These are phyloP conservation scores for Xenopus borealis DNA, from an alignment of 2,113 vertebrate genomes.

Conservation along the genomic window DNA sequence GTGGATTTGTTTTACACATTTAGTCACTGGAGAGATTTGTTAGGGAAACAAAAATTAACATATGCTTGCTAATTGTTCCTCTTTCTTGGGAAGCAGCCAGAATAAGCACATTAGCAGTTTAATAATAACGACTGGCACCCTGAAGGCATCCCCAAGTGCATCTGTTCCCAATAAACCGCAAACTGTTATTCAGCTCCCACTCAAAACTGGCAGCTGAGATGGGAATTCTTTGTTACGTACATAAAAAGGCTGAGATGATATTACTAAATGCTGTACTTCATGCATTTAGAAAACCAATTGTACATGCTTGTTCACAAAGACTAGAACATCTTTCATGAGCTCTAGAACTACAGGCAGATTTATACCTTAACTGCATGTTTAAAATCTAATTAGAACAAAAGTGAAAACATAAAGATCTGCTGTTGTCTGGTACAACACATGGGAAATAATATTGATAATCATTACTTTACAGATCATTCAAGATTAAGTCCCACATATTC, in stretches of 20 bases:
- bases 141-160: slow-evolving; percentile 81
- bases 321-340: slow-evolving; percentile 54
- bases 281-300: slow-evolving; percentile 63
- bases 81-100: slow-evolving; percentile 85
- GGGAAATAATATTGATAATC: neutral
- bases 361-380: neutral
- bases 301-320: slow-evolving; percentile 59
- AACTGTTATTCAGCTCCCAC: slow-evolving; percentile 76
- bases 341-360: slow-evolving; percentile 52
- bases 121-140: slow-evolving; percentile 83
- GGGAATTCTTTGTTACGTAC: slow-evolving; percentile 80
- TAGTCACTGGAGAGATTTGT: slow-evolving; percentile 86
- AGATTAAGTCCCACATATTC: neutral
- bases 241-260: slow-evolving; percentile 74
- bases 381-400: neutral
- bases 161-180: slow-evolving; percentile 85
- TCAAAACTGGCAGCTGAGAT: slow-evolving; percentile 72
- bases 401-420: neutral
- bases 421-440: too few species aligned
- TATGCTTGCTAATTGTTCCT: slow-evolving; percentile 89
- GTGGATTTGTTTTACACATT: slow-evolving; percentile 86
- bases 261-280: slow-evolving; percentile 72
- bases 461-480: neutral
- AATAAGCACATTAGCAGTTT: slow-evolving; percentile 78
- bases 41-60: slow-evolving; percentile 89